Percentiles rank a stretch among this genome's conserved stretches.
Evolutionary conservation across 2,797 vertebrate genomes (phyloP).

Genomic region (Molossus alvarezi): DNA sequence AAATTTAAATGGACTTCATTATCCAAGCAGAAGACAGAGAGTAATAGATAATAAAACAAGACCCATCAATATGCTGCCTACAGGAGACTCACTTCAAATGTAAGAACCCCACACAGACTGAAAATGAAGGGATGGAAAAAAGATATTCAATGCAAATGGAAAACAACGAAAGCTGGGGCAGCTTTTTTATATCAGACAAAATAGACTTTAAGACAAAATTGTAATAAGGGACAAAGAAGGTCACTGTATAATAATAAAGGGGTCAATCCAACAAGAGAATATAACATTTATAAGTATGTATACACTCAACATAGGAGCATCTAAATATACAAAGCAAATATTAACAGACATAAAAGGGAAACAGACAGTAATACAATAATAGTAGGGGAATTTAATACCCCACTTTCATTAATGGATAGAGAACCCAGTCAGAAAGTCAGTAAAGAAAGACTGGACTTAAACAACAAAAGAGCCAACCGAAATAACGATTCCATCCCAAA

Average conservation of each 20-base stretch:
- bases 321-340: conserved; percentile 28
- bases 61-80: neutral
- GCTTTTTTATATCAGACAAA: neutral
- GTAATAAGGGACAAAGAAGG: neutral
- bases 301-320: neutral
- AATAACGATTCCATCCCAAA: neutral
- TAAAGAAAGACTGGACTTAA: neutral
- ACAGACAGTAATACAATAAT: neutral
- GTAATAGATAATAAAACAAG: neutral
- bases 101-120: neutral
- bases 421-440: neutral
- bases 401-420: neutral
- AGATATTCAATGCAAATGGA: neutral
- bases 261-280: neutral
- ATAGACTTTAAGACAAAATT: neutral
- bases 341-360: neutral
- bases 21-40: neutral
- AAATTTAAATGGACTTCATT: neutral
- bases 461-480: neutral
- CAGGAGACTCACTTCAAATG: neutral
- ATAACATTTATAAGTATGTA: conserved; percentile 5
- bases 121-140: neutral
- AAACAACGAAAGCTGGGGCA: neutral
- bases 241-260: conserved; percentile 14
- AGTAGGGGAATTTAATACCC: neutral